Evolutionary conservation across 2,113 vertebrate genomes (phyloP).

Genomic region (Dipodomys spectabilis): DNA sequence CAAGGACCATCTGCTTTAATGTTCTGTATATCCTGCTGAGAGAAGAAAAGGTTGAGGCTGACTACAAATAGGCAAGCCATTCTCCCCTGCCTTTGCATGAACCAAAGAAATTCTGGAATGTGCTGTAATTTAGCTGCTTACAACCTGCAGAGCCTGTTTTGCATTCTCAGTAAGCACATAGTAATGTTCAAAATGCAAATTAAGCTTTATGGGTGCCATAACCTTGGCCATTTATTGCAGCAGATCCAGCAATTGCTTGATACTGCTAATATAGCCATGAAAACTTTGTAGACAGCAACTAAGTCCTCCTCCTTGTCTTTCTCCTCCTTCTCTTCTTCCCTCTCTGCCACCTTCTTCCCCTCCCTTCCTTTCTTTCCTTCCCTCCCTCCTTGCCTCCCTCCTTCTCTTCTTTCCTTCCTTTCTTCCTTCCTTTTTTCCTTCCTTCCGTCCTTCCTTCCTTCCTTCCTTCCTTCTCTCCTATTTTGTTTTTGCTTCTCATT

Average conservation of each 20-base stretch:
- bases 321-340: not conserved
- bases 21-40: not conserved
- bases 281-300: not conserved
- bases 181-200: constrained; percentile 78
- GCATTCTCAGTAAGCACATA: constrained; percentile 68
- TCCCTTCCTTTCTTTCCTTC: no score
- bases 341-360: no score
- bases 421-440: no score
- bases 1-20: constrained; percentile 68
- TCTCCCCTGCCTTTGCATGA: constrained; percentile 2
- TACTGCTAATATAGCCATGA: constrained; percentile 71
- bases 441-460: not conserved
- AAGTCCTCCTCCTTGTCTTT: not conserved
- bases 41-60: constrained; percentile 22
- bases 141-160: constrained; percentile 58
- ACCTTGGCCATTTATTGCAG: constrained; percentile 78
- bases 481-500: no score
- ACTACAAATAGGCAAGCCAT: constrained; percentile 15
- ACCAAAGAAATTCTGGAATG: constrained; percentile 59
- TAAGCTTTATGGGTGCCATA: constrained; percentile 78
- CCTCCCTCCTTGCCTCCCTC: not conserved
- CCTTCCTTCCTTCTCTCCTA: not conserved
- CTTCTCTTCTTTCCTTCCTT: not conserved
- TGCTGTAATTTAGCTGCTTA: constrained; percentile 44
- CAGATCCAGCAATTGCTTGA: constrained; percentile 62